These are phyloP conservation scores for Aculops lycopersici DNA, from an alignment of 1,140 invertebrate species.

Conservation along the genomic window DNA sequence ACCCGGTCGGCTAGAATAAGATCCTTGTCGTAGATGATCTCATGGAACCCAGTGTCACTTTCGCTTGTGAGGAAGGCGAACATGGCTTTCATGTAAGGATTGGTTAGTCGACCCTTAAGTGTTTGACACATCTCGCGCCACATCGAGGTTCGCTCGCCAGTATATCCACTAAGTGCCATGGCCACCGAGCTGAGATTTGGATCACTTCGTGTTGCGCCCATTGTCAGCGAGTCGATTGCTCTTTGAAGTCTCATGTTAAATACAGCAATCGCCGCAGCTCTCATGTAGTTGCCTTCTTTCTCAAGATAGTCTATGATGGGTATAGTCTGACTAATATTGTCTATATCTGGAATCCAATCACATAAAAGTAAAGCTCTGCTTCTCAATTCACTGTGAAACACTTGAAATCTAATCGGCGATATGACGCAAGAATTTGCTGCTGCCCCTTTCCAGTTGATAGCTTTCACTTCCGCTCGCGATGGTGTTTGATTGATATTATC, in stretches of 20 bases:
- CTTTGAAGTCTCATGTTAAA: conserved; percentile 50
- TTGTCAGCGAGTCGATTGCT: conserved; percentile 50
- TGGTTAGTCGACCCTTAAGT: conserved; percentile 32
- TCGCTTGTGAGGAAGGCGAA: conserved; percentile 63
- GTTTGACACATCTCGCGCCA: conserved; percentile 43
- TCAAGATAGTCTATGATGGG: conserved; percentile 11
- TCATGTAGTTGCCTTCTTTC: conserved; percentile 23
- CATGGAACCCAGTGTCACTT: conserved; percentile 22
- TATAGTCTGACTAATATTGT: not conserved
- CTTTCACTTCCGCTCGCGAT: conserved; percentile 16
- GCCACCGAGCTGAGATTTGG: conserved; percentile 27
- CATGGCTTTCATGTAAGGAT: conserved; percentile 62
- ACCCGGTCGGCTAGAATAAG: conserved; percentile 53
- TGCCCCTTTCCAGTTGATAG: not conserved
- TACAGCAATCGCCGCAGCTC: conserved; percentile 57
- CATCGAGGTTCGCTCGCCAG: conserved; percentile 23
- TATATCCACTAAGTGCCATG: conserved; percentile 45
- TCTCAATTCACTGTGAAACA: not conserved
- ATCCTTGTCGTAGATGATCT: conserved; percentile 29
- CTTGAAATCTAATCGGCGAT: not conserved
- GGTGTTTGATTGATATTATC: conserved; percentile 1
- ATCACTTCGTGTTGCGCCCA: conserved; percentile 17
- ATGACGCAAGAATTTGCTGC: not conserved
- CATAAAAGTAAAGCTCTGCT: not conserved
- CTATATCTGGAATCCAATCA: not conserved